Evolutionary conservation across 2,113 vertebrate genomes (phyloP).

Genomic region (Pungitius pungitius): DNA sequence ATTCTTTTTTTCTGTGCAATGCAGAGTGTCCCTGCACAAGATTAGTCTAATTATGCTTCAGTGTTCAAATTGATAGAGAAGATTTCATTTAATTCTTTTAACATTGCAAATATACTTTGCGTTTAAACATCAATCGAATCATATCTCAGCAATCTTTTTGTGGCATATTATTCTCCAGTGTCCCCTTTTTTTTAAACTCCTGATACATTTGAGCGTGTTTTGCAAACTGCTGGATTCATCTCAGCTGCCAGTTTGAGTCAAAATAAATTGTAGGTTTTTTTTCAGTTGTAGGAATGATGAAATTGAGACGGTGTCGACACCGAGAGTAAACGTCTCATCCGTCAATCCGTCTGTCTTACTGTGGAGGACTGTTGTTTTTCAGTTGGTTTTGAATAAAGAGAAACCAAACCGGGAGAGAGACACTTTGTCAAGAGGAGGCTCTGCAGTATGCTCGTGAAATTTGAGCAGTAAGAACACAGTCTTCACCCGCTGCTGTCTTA

Average conservation of each 20-base stretch:
- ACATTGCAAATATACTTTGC: neutral
- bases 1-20: neutral
- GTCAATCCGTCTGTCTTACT: constrained; percentile 24
- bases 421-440: neutral
- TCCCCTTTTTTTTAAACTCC: constrained; percentile 16
- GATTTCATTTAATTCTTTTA: neutral
- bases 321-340: constrained; percentile 17
- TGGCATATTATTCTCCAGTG: constrained; percentile 5
- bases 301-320: neutral
- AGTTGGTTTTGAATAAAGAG: constrained; percentile 13
- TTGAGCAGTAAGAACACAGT: neutral
- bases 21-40: neutral
- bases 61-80: neutral
- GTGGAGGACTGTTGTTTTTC: neutral
- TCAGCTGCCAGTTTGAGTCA: constrained; percentile 29
- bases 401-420: neutral
- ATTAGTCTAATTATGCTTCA: neutral
- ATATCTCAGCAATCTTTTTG: neutral
- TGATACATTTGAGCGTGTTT: constrained; percentile 30
- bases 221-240: constrained; percentile 35
- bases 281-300: constrained; percentile 21
- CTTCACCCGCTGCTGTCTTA: neutral
- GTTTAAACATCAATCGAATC: neutral
- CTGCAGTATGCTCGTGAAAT: neutral
- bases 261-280: constrained; percentile 31